phyloP scores from a whole-genome alignment of 1,140 invertebrate species.

The Tetramorium alpestre region DNA sequence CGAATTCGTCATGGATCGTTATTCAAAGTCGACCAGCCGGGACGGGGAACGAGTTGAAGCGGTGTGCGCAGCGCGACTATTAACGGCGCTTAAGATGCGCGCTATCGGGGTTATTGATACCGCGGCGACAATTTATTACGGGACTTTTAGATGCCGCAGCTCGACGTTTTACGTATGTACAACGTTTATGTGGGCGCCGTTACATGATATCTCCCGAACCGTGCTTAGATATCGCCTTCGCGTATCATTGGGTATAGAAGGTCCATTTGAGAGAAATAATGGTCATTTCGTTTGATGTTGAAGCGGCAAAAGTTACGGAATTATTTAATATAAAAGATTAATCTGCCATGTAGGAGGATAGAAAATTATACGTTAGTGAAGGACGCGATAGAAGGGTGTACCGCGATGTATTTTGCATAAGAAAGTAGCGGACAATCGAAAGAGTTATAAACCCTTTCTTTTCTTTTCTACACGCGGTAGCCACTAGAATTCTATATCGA shows the following conservation, averaged over 20 bases:
- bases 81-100: constrained; percentile 45
- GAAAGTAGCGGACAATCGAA: background rate
- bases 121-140: constrained; percentile 57
- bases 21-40: constrained; percentile 62
- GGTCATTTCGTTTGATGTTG: constrained; percentile 12
- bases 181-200: background rate
- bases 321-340: constrained; percentile 34
- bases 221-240: background rate
- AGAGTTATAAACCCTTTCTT: background rate
- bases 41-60: constrained; percentile 2
- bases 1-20: constrained; percentile 73
- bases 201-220: background rate
- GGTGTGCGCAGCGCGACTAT: constrained; percentile 25
- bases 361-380: background rate
- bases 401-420: constrained; percentile 16
- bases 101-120: constrained; percentile 60
- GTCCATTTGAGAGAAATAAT: background rate
- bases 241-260: background rate
- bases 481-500: background rate
- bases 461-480: too few species aligned
- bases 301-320: background rate
- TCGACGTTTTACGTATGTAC: background rate
- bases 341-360: background rate
- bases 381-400: background rate
- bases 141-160: constrained; percentile 29